Base-by-base conservation (phyloP, 2,888 invertebrate genomes). In the Arge pagana region DNA sequence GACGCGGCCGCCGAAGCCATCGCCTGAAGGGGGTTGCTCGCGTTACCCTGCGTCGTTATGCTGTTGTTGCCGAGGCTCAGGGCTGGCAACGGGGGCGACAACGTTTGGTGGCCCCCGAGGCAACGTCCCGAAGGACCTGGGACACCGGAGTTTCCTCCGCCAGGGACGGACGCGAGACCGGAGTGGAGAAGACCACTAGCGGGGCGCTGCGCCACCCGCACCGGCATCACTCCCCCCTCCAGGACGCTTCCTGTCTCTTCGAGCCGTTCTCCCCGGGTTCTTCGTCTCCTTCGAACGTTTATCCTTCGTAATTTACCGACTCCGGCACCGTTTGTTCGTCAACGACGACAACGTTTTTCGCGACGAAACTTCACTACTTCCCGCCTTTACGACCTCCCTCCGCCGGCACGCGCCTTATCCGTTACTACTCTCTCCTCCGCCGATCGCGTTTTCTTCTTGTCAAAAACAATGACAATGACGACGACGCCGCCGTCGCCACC, bases 101-200 rank as follows among this genome's bases (percentile, higher is more conserved):
- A 62, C 59, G 55, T 63, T 52, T 59, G 67, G 65, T 61, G 57
- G 75, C 77, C 80, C 74, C 78, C 78, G 79, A 79, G 82, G 81
- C 78, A 81, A 80, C 78, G 82, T 81, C 79, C 82, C 81, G 78
- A 80, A 79, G 67, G 78, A 77, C 67, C 77, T 71, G 73, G 78
- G 79, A 70, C 77, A 67, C 61, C 79, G 79, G 77, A 80, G 77
- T 81, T 80, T 79, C 82, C 81, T 81, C 83, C 81, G 80, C 80
- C 82, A 79, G 83, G 80, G 80, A 81, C 82, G 81, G 82, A 82
- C 82, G 83, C 80, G 66, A 74, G 79, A 80, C 83, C 78, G 83
- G 82, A 70, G 75, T 83, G 83, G 82, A 83, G 80, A 81, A 83
- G 78, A 83, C 83, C 83, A 83, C 83, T 80, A 74, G 76, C 73